These are phyloP conservation scores for Varroa destructor DNA, from an alignment of 1,140 invertebrate genomes.

Conservation along the genomic window DNA sequence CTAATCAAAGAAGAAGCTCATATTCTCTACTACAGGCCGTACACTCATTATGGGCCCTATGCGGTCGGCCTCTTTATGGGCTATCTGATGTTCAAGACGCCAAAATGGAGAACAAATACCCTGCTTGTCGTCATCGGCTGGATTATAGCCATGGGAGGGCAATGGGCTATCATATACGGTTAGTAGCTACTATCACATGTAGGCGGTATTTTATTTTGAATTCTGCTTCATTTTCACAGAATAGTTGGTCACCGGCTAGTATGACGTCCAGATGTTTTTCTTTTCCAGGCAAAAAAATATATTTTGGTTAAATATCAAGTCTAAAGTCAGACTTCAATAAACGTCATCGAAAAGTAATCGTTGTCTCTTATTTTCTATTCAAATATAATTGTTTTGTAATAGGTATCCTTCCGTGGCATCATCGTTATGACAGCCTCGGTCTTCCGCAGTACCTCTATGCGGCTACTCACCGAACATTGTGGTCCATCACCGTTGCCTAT, in stretches of 20 bases:
- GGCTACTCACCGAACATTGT: constrained; percentile 8
- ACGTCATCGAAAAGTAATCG: too few relatives aligned
- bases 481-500: constrained; percentile 21
- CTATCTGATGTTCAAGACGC: constrained; percentile 22
- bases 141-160: neutral
- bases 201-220: neutral
- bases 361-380: too few relatives aligned
- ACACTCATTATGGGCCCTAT: constrained; percentile 19
- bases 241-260: too few relatives aligned
- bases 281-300: too few relatives aligned
- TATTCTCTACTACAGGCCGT: constrained; percentile 13
- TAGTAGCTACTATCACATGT: neutral
- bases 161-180: constrained; percentile 27
- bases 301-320: too few relatives aligned
- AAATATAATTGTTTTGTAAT: neutral
- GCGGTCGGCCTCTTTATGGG: constrained; percentile 9
- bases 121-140: constrained; percentile 5
- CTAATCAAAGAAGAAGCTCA: constrained; percentile 23
- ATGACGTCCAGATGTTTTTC: too few relatives aligned
- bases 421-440: neutral
- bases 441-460: constrained; percentile 9
- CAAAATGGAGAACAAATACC: constrained; percentile 14
- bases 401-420: constrained; percentile 12
- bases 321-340: too few relatives aligned
- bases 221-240: too few relatives aligned